Conservation (phyloP, 2,113 vertebrate genomes). For the Orthonyx spaldingii region DNA sequence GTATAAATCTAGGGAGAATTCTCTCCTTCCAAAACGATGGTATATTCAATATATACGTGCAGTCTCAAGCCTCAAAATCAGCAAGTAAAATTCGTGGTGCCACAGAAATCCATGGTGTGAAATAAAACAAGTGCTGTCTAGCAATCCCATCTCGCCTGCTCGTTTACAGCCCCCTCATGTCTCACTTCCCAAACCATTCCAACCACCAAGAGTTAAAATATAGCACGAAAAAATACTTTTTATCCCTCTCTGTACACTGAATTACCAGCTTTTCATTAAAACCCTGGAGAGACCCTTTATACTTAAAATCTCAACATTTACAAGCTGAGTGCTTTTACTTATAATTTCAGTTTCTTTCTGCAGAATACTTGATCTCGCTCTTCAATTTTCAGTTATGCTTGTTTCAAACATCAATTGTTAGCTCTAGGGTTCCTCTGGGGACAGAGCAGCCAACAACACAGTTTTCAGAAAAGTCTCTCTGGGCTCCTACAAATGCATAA, state of each 20-base stretch:
- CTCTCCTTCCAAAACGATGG: not conserved
- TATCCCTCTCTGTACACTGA: not conserved
- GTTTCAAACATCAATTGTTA: conserved; percentile 56
- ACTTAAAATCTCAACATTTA: conserved; percentile 50
- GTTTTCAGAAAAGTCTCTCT: conserved; percentile 36
- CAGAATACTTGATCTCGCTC: conserved; percentile 21
- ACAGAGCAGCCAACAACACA: conserved; percentile 13
- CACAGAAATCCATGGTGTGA: conserved; percentile 58
- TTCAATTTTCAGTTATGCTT: conserved; percentile 36
- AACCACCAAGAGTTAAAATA: conserved; percentile 38
- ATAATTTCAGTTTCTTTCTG: conserved; percentile 46
- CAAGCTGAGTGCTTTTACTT: conserved; percentile 60
- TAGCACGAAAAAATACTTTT: not conserved
- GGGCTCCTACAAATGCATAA: not conserved
- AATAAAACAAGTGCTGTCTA: conserved; percentile 54
- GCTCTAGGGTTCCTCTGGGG: conserved; percentile 36
- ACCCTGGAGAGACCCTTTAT: conserved; percentile 33
- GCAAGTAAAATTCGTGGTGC: conserved; percentile 67
- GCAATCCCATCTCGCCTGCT: conserved; percentile 21
- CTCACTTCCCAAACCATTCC: conserved; percentile 40
- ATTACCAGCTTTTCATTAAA: conserved; percentile 48
- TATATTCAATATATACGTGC: not conserved
- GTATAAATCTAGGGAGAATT: conserved; percentile 32
- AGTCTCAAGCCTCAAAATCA: conserved; percentile 48
- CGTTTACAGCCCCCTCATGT: conserved; percentile 42